phyloP scores from a whole-genome alignment of 2,888 invertebrate species.

The Chrysomela aeneicollis region DNA sequence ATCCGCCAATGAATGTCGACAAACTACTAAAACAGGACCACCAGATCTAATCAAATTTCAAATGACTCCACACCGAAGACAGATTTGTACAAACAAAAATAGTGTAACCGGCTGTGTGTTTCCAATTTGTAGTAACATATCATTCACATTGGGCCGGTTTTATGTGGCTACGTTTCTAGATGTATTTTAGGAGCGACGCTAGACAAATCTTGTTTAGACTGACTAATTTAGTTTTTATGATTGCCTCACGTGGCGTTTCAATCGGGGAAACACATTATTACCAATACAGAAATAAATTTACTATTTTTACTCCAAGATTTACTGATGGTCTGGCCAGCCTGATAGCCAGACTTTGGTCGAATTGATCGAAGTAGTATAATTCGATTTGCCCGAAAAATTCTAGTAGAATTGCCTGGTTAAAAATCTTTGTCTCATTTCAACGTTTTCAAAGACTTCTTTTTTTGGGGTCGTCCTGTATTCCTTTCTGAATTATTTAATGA shows the following conservation, averaged over 20 bases:
- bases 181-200: conserved; percentile 13
- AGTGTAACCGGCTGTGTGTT: conserved; percentile 13
- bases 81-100: conserved; percentile 16
- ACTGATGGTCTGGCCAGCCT: too few relatives aligned
- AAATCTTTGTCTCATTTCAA: too few relatives aligned
- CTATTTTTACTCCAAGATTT: too few relatives aligned
- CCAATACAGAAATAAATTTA: too few relatives aligned
- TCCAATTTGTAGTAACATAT: conserved; percentile 24
- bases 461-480: not conserved
- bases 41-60: conserved; percentile 18
- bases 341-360: too few relatives aligned
- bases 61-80: conserved; percentile 15
- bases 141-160: conserved; percentile 13
- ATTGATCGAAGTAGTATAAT: too few relatives aligned
- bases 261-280: too few relatives aligned
- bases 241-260: not conserved
- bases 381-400: too few relatives aligned
- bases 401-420: too few relatives aligned
- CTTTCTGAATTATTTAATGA: too few relatives aligned
- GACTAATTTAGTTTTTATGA: conserved; percentile 8
- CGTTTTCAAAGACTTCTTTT: too few relatives aligned
- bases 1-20: too few relatives aligned
- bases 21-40: conserved; percentile 8
- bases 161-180: not conserved
- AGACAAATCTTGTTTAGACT: conserved; percentile 4